Evolutionary conservation across 2,888 invertebrate species (phyloP), one percentile per base, ranked within the genome.

Genomic region (Celastrina argiolus): DNA sequence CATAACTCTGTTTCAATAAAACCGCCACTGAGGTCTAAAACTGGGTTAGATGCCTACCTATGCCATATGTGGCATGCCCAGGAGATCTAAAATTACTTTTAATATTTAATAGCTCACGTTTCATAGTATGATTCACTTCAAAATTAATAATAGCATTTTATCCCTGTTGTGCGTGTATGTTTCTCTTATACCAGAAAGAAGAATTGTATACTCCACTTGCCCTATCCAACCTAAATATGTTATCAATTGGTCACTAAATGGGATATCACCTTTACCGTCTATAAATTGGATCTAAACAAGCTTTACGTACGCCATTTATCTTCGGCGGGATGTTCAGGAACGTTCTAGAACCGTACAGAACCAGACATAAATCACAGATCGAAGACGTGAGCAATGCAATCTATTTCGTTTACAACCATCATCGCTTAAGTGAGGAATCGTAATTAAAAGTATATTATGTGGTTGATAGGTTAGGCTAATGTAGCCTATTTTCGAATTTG

Each of bases 361-460:
- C 31, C 31, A 16, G n/a, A 31, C 58, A 58, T 58, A 58, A 58
- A 58, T 58, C 58, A 58, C 58, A 31, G 58, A 58, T 58, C 58
- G 58, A 58, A 28, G 58, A 58, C 58, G 51, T 51, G 22, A 51
- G 51, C 51, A 51, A 51, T 51, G 51, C 51, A 51, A 51, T 51
- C 51, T 51, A 51, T 51, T 51, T 51, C 51, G 51, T 51, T 51
- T 51, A 51, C 51, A 51, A 51, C 51, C 22, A 51, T 51, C 51
- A 51, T 51, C 51, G 51, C 51, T 51, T 51, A 51, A 12, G 22
- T 22, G 12, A 4, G 12, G 51, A 22, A 1, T 51, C 22, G 51
- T 51, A 51, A 51, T 51, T 22, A 51, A 51, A 51, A 51, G 8
- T 2, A 42, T 5, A 42, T 14, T 42, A 42, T 16, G 16, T 42